Conservation (phyloP, 2,888 invertebrate genomes). For the Beris morrisii region DNA sequence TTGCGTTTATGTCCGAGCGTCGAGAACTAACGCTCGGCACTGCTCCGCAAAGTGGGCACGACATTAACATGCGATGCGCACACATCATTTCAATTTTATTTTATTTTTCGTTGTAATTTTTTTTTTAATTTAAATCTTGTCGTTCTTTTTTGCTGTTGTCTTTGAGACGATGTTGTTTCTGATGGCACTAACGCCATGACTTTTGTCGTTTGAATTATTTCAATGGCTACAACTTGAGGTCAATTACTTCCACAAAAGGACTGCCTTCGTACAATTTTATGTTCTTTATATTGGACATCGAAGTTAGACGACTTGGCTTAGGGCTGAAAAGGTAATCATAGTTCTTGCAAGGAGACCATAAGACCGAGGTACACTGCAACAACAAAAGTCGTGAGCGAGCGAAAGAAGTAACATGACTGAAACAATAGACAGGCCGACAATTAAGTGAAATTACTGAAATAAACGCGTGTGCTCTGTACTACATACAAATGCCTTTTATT, state of each 20-base stretch:
- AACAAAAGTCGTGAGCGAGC: constrained; percentile 7
- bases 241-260: constrained; percentile 12
- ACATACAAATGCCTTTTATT: no score
- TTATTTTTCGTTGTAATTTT: neutral
- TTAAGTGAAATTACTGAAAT: constrained; percentile 26
- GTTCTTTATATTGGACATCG: no score
- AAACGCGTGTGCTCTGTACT: neutral
- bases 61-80: constrained; percentile 20
- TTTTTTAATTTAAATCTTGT: constrained; percentile 1
- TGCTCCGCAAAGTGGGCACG: neutral
- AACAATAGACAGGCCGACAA: constrained; percentile 32
- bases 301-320: neutral
- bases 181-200: constrained; percentile 21
- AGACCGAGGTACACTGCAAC: constrained; percentile 5
- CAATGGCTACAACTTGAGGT: constrained; percentile 19
- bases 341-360: constrained; percentile 6
- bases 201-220: constrained; percentile 33
- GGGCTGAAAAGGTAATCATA: no score
- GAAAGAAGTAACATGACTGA: constrained; percentile 22
- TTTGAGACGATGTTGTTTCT: no score
- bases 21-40: no score
- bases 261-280: no score
- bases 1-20: constrained; percentile 12
- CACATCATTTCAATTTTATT: constrained; percentile 11
- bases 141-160: neutral